Evolutionary conservation across 2,797 vertebrate genomes (phyloP).

Genomic region (Protosalanx chinensis): DNA sequence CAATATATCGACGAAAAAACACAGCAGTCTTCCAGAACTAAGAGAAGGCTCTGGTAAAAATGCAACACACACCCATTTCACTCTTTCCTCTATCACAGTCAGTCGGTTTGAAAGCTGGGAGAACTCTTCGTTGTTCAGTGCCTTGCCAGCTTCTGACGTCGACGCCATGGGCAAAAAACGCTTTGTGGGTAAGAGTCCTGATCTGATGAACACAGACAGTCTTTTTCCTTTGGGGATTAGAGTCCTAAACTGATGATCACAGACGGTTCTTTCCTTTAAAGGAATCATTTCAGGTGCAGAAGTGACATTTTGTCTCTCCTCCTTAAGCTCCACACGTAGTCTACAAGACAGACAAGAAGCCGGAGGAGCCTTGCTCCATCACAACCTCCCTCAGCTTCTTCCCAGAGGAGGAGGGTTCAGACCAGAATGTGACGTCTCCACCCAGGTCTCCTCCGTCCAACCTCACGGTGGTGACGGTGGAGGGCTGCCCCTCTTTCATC

Average conservation of each 20-base stretch:
- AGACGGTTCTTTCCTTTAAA: too few relatives aligned
- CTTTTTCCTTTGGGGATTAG: slow-evolving; percentile 74
- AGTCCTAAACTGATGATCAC: background rate
- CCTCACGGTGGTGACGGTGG: slow-evolving; percentile 92
- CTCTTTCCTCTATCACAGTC: slow-evolving; percentile 34
- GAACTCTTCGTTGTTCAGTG: slow-evolving; percentile 81
- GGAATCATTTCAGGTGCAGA: background rate
- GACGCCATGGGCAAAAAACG: slow-evolving; percentile 87
- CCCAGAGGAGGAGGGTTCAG: slow-evolving; percentile 70
- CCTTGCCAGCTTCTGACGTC: slow-evolving; percentile 81
- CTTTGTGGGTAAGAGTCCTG: slow-evolving; percentile 75
- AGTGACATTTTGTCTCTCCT: background rate
- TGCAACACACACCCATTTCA: background rate
- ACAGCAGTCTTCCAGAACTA: background rate
- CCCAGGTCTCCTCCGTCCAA: slow-evolving; percentile 86
- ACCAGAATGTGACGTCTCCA: slow-evolving; percentile 71
- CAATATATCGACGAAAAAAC: background rate
- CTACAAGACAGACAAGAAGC: slow-evolving; percentile 85
- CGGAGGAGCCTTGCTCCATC: slow-evolving; percentile 89
- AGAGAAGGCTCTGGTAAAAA: background rate
- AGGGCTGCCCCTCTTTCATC: slow-evolving; percentile 91
- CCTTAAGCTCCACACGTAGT: slow-evolving; percentile 82
- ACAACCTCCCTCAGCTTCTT: slow-evolving; percentile 87
- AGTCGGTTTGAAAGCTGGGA: slow-evolving; percentile 72
- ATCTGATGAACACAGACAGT: background rate